phyloP scores from a whole-genome alignment of 2,113 vertebrate species.

The sheep (Ovis aries) region DNA sequence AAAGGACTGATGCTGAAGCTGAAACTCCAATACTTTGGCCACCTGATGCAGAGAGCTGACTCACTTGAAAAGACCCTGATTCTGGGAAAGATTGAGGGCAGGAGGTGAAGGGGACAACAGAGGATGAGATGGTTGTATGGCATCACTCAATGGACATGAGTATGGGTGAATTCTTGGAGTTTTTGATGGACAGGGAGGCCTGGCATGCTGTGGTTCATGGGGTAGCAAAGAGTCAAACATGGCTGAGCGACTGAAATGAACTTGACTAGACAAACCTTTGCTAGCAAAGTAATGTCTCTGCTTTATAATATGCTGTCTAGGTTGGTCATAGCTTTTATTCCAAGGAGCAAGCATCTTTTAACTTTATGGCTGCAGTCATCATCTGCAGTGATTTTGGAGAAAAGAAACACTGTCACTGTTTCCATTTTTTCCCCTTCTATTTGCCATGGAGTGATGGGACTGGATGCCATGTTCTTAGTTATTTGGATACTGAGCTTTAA shows the following conservation, averaged over 20 bases:
- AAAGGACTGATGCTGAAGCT: not conserved
- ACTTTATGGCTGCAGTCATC: not conserved
- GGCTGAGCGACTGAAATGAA: not conserved
- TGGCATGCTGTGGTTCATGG: not conserved
- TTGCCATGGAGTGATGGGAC: not conserved
- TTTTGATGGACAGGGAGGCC: not conserved
- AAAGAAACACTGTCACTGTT: not conserved
- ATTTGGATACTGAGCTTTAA: not conserved
- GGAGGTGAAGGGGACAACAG: not conserved
- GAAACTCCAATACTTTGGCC: not conserved
- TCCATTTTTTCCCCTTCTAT: not conserved
- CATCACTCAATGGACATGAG: not conserved
- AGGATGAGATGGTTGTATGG: not conserved
- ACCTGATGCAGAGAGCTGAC: not conserved
- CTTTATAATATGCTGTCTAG: not conserved
- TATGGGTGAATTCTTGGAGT: not conserved
- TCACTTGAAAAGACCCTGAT: not conserved
- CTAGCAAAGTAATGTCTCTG: not conserved
- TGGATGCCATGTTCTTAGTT: not conserved
- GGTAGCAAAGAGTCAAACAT: not conserved
- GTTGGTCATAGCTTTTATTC: not conserved
- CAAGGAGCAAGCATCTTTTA: not conserved
- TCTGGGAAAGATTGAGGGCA: not conserved
- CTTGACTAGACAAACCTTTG: not conserved
- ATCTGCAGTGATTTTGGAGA: not conserved